phyloP scores from a whole-genome alignment of 2,888 invertebrate genomes.

The Autographa gamma region DNA sequence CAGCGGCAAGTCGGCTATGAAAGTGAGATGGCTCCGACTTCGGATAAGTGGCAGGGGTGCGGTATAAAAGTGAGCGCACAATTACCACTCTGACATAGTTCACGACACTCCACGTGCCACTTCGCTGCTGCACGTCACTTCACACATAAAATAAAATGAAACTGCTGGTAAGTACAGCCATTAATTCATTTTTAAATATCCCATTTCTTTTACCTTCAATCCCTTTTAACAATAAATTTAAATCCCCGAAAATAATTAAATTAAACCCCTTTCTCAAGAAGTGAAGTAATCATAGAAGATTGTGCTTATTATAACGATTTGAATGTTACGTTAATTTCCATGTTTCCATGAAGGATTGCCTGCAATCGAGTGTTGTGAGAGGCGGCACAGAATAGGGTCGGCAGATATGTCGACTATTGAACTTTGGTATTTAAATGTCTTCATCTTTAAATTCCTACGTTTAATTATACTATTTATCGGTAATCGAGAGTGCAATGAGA shows the following conservation, averaged over 20 bases:
- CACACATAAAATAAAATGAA: slow-evolving; percentile 82
- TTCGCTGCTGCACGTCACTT: slow-evolving; percentile 74
- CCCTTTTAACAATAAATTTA: slow-evolving; percentile 24
- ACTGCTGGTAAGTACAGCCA: slow-evolving; percentile 82
- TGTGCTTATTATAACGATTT: slow-evolving; percentile 46
- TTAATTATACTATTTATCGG: slow-evolving; percentile 65
- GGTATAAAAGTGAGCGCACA: slow-evolving; percentile 86
- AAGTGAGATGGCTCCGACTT: slow-evolving; percentile 83
- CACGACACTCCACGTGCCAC: slow-evolving; percentile 81
- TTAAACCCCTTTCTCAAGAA: slow-evolving; percentile 33
- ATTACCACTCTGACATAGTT: slow-evolving; percentile 87
- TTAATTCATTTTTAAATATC: slow-evolving; percentile 50
- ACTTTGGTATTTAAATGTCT: slow-evolving; percentile 81
- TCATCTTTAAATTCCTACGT: slow-evolving; percentile 73
- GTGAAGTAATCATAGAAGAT: slow-evolving; percentile 38
- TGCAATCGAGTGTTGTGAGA: slow-evolving; percentile 75
- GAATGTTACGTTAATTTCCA: slow-evolving; percentile 57
- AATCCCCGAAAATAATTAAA: slow-evolving; percentile 4
- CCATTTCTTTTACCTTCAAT: slow-evolving; percentile 47
- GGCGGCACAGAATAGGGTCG: slow-evolving; percentile 76
- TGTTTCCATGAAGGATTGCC: slow-evolving; percentile 67
- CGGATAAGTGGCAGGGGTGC: slow-evolving; percentile 86
- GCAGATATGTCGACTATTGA: slow-evolving; percentile 74
- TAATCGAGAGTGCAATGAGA: slow-evolving; percentile 44
- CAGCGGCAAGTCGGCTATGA: slow-evolving; percentile 80